phyloP scores from a whole-genome alignment of 1,140 invertebrate genomes.

The Trachelipus rathkii region DNA sequence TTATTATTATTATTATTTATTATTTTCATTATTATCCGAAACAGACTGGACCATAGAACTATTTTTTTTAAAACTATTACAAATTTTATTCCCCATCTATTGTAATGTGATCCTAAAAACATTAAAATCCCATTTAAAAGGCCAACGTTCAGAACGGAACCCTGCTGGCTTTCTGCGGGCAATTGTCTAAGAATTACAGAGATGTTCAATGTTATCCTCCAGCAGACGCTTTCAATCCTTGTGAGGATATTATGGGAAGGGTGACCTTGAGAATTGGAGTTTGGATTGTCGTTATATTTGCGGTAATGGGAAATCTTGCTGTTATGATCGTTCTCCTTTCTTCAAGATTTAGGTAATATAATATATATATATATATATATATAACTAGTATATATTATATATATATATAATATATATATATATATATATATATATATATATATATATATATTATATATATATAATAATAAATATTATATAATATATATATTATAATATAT shows the following conservation, averaged over 20 bases:
- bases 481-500: too few species aligned
- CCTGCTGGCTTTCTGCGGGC: constrained; percentile 41
- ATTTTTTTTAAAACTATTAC: too few species aligned
- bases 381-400: too few species aligned
- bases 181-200: constrained; percentile 54
- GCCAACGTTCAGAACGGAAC: constrained; percentile 30
- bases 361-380: not conserved
- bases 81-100: too few species aligned
- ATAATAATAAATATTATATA: too few species aligned
- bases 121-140: constrained; percentile 17
- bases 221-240: constrained; percentile 80
- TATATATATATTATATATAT: too few species aligned
- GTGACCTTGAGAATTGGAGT: constrained; percentile 55
- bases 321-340: constrained; percentile 70
- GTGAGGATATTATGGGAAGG: constrained; percentile 84
- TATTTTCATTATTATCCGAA: too few species aligned
- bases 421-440: too few species aligned
- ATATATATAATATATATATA: too few species aligned
- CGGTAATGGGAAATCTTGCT: constrained; percentile 68
- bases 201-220: constrained; percentile 67
- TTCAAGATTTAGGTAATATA: constrained; percentile 53
- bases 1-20: too few species aligned
- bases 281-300: constrained; percentile 57
- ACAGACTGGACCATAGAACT: too few species aligned
- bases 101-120: too few species aligned